phyloP scores from a whole-genome alignment of 1,140 invertebrate genomes.

The Lordiphosa collinella region DNA sequence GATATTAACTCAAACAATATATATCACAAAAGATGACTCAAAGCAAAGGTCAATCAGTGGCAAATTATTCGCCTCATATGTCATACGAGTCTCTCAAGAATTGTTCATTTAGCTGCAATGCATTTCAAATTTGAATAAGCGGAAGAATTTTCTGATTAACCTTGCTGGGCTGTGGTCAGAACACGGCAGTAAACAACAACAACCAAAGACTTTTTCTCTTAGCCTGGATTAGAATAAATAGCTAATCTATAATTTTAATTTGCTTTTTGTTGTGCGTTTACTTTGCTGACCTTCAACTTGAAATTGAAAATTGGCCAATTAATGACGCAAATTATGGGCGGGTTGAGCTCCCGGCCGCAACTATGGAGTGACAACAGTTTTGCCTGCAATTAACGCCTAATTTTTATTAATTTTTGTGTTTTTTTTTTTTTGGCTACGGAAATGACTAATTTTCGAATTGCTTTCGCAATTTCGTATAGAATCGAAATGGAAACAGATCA shows the following conservation, averaged over 20 bases:
- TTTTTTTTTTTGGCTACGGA: constrained; percentile 34
- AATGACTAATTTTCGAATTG: constrained; percentile 60
- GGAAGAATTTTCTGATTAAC: too few species aligned
- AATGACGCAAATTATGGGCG: constrained; percentile 66
- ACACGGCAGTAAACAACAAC: too few species aligned
- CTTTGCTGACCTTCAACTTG: constrained; percentile 64
- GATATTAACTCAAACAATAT: too few species aligned
- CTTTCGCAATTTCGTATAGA: neutral
- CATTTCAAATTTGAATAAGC: too few species aligned
- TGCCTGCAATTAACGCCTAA: constrained; percentile 62
- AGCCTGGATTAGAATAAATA: constrained; percentile 4
- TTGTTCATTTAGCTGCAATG: too few species aligned
- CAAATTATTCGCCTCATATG: too few species aligned
- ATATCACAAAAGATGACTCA: too few species aligned
- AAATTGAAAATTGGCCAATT: constrained; percentile 75
- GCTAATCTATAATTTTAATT: constrained; percentile 34
- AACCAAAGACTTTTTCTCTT: constrained; percentile 11
- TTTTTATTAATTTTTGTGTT: neutral
- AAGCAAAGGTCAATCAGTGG: too few species aligned
- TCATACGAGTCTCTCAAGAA: too few species aligned
- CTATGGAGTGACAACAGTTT: constrained; percentile 65
- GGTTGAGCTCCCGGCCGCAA: neutral
- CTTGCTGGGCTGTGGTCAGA: too few species aligned
- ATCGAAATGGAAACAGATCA: constrained; percentile 58
- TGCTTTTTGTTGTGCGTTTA: constrained; percentile 25